These are phyloP conservation scores for Synanthedon myopaeformis DNA, from an alignment of 2,888 invertebrate species.

Conservation along the genomic window DNA sequence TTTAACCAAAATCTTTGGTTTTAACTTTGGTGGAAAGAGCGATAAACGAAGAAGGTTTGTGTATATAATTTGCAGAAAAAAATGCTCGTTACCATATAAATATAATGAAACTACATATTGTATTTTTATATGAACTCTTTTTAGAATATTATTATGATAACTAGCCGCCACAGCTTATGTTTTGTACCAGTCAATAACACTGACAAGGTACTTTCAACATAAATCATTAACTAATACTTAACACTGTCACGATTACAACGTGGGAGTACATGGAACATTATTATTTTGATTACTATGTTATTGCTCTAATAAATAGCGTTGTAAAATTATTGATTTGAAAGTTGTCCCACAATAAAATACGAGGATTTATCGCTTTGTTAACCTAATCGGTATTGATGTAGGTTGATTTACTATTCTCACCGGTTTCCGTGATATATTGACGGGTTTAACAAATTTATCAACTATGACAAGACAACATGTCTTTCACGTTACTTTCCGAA, in stretches of 20 bases:
- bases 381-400: conserved; percentile 7
- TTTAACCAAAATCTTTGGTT: too few species aligned
- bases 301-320: conserved; percentile 10
- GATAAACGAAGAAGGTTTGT: too few species aligned
- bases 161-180: not conserved
- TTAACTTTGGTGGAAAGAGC: too few species aligned
- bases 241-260: conserved; percentile 34
- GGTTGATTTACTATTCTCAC: not conserved
- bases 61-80: too few species aligned
- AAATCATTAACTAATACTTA: conserved; percentile 37
- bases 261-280: conserved; percentile 33
- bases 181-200: not conserved
- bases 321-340: conserved; percentile 3
- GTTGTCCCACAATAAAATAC: conserved; percentile 5
- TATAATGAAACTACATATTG: too few species aligned
- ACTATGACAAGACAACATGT: not conserved
- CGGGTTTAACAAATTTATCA: not conserved
- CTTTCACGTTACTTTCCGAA: too few species aligned
- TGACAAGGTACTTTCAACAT: conserved; percentile 32
- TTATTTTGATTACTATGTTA: conserved; percentile 23
- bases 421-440: not conserved
- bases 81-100: too few species aligned
- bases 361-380: conserved; percentile 1
- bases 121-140: too few species aligned
- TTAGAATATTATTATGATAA: too few species aligned